Conservation (phyloP, 2,797 vertebrate species). For the Spatula versicolor region DNA sequence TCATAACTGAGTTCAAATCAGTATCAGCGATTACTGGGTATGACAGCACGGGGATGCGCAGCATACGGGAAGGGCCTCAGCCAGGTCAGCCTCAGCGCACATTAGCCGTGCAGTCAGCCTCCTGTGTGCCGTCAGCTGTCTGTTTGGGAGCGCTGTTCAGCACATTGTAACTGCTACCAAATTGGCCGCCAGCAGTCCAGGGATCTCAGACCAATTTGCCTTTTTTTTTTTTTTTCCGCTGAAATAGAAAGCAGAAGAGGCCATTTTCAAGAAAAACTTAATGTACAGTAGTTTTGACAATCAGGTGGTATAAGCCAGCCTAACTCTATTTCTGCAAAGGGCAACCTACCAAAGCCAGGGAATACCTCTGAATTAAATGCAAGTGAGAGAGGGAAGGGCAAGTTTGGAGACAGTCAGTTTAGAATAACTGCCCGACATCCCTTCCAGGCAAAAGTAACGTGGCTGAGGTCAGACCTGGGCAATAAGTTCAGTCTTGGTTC, state of each 20-base stretch:
- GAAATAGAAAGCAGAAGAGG: not conserved
- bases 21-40: not conserved
- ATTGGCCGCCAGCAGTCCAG: not conserved
- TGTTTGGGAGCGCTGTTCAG: not conserved
- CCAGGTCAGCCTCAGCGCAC: not conserved
- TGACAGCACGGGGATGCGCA: not conserved
- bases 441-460: not conserved
- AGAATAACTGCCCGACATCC: not conserved
- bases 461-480: not conserved
- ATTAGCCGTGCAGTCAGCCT: not conserved
- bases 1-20: not conserved
- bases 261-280: not conserved
- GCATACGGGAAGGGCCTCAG: not conserved
- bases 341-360: not conserved
- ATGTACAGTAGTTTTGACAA: not conserved
- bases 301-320: not conserved
- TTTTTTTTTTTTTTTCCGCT: not conserved
- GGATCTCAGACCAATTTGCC: not conserved
- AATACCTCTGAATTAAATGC: not conserved
- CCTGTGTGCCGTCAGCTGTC: fast-evolving
- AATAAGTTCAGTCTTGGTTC: not conserved
- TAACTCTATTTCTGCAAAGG: not conserved
- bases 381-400: not conserved
- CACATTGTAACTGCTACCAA: not conserved
- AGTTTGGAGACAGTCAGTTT: not conserved